phyloP scores from a whole-genome alignment of 2,888 invertebrate genomes.

The Melikaiella ostensackeni region DNA sequence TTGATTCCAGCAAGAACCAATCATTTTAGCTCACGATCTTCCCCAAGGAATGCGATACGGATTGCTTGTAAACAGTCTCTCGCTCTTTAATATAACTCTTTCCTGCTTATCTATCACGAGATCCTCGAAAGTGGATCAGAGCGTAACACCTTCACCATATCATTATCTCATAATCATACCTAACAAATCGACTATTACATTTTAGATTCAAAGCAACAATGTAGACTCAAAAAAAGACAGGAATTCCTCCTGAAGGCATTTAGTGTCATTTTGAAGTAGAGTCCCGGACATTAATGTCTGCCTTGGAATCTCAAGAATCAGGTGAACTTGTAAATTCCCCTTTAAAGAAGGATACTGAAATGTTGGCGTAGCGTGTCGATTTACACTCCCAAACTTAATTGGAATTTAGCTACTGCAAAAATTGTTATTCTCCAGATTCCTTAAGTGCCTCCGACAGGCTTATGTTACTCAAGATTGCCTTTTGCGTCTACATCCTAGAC shows the following conservation, averaged over 20 bases:
- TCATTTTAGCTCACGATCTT: constrained; percentile 30
- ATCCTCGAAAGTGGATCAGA: constrained; percentile 6
- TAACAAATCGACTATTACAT: constrained; percentile 10
- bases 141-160: not conserved
- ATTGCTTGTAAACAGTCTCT: constrained; percentile 34
- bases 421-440: constrained; percentile 18
- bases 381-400: constrained; percentile 20
- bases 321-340: constrained; percentile 24
- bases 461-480: constrained; percentile 11
- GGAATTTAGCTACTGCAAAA: constrained; percentile 1
- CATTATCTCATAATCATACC: not conserved
- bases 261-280: constrained; percentile 29
- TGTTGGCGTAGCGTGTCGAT: constrained; percentile 10
- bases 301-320: constrained; percentile 1
- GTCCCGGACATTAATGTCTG: constrained; percentile 5
- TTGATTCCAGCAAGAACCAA: constrained; percentile 43
- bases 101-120: not conserved
- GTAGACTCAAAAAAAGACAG: not conserved
- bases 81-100: constrained; percentile 15
- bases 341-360: constrained; percentile 3
- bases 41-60: constrained; percentile 48
- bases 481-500: constrained; percentile 1
- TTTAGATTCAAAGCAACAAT: constrained; percentile 8
- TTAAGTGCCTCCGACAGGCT: not conserved
- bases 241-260: constrained; percentile 19